Evolutionary conservation across 2,888 invertebrate species (phyloP), one percentile per base, ranked within the genome.

Genomic region (Actias luna): DNA sequence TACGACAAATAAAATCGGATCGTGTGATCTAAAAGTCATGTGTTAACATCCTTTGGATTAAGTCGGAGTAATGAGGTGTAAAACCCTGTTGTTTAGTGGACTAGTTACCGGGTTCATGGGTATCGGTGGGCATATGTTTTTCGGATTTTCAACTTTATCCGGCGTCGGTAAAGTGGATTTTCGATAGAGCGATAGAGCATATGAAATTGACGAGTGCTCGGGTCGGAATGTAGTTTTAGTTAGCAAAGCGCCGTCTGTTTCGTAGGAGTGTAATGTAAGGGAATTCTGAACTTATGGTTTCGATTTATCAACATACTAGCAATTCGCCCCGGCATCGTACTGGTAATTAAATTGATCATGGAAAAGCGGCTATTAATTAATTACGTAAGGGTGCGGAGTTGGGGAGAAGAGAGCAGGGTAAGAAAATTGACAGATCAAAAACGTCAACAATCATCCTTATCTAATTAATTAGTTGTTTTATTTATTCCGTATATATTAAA

Each of bases 41-140:
- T 66, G 70, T 71, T 74, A 75, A 74, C 73, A 72, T 76, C 76
- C 77, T 73, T 73, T 69, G 77, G 78, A 81, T 85, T 79, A 82
- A 82, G 79, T 78, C 70, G 73, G 76, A 73, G 81, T 86, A 87
- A 87, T 84, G 85, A 85, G 82, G 84, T 83, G 83, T 83, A 83
- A 84, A 84, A 82, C 82, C 82, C 78, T 76, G 77, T 85, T 85
- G 85, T 84, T 82, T 83, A 83, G 80, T 82, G 79, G 82, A 85
- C 84, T 84, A 82, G 83, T 84, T 85, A 79, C 69, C 66, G 69
- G 73, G 75, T 76, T 76, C 73, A 77, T 80, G 63, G 69, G 58
- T 63, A 27, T 63, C 55, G 29, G 58, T 18, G 27, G 25, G 62
- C 25, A 39, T 12, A 61, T 25, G 18, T 57, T 18, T 55, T 55